Evolutionary conservation across 2,888 invertebrate species (phyloP).

Genomic region (Neoitamus cyanurus): DNA sequence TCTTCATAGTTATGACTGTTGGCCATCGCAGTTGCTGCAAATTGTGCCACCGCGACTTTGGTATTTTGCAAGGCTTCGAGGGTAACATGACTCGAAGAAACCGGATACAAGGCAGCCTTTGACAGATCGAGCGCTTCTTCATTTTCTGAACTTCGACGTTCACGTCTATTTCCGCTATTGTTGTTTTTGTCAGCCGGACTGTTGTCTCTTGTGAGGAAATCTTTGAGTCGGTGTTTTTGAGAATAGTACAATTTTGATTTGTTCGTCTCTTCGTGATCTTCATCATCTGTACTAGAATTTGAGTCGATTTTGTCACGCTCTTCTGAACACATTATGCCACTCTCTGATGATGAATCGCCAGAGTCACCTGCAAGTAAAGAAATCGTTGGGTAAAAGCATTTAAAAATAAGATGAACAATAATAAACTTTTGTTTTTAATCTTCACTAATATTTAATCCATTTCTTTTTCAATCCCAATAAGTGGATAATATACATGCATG

Average conservation of each 20-base stretch:
- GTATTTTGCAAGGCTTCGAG: slow-evolving; percentile 94
- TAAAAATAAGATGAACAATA: no score
- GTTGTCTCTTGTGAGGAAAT: background rate
- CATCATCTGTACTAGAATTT: background rate
- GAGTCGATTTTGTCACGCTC: background rate
- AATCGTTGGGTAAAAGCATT: background rate
- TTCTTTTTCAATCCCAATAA: no score
- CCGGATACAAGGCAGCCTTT: slow-evolving; percentile 6
- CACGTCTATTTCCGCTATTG: slow-evolving; percentile 11
- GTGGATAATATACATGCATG: no score
- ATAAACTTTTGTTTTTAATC: no score
- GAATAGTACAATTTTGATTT: background rate
- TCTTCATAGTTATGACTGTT: slow-evolving; percentile 82
- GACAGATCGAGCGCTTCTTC: slow-evolving; percentile 63
- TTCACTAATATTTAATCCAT: no score
- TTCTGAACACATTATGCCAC: slow-evolving; percentile 40
- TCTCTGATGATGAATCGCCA: background rate
- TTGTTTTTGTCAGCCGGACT: slow-evolving; percentile 41
- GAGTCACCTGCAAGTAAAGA: background rate
- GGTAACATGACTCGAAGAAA: slow-evolving; percentile 78
- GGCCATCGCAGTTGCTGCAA: slow-evolving; percentile 87
- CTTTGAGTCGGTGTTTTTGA: background rate
- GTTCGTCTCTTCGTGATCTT: slow-evolving; percentile 41
- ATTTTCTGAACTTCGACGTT: slow-evolving; percentile 46
- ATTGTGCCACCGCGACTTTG: slow-evolving; percentile 82